Conservation (phyloP, 2,888 invertebrate species). For the Drosophila merina region DNA sequence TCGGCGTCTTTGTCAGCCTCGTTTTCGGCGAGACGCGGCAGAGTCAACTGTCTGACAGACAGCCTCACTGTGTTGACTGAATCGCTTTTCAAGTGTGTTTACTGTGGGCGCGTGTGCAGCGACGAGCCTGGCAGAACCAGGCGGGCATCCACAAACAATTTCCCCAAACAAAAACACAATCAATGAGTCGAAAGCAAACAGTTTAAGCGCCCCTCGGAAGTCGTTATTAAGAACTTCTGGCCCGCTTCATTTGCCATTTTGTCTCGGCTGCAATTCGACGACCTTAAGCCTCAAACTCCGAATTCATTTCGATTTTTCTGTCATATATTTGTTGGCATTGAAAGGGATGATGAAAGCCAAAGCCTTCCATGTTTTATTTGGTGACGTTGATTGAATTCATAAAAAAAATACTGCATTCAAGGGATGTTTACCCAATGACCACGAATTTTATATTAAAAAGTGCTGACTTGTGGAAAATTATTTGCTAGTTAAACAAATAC, state of each 20-base stretch:
- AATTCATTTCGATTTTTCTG: slow-evolving; percentile 35
- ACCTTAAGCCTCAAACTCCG: slow-evolving; percentile 13
- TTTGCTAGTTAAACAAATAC: neutral
- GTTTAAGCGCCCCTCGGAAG: slow-evolving; percentile 73
- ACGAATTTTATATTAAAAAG: neutral
- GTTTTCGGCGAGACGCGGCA: neutral
- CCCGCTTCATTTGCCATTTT: slow-evolving; percentile 13
- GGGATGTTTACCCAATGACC: slow-evolving; percentile 15
- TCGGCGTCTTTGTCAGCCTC: slow-evolving; percentile 4
- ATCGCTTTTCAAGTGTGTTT: slow-evolving; percentile 58
- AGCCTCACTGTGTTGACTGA: slow-evolving; percentile 35
- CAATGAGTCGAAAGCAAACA: slow-evolving; percentile 73
- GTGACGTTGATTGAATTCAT: slow-evolving; percentile 33
- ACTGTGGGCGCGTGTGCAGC: slow-evolving; percentile 71
- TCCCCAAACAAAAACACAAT: slow-evolving; percentile 52
- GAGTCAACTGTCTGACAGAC: slow-evolving; percentile 22
- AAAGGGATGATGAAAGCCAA: slow-evolving; percentile 24
- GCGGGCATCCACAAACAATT: slow-evolving; percentile 27
- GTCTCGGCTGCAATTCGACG: slow-evolving; percentile 8
- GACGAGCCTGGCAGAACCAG: slow-evolving; percentile 18
- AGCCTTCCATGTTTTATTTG: neutral
- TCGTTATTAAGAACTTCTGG: slow-evolving; percentile 41
- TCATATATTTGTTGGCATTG: slow-evolving; percentile 11
- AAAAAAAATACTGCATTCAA: slow-evolving; percentile 20
- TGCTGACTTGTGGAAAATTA: slow-evolving; percentile 1